Base-by-base conservation (phyloP, 2,888 invertebrate species). In the Therioaphis trifolii region DNA sequence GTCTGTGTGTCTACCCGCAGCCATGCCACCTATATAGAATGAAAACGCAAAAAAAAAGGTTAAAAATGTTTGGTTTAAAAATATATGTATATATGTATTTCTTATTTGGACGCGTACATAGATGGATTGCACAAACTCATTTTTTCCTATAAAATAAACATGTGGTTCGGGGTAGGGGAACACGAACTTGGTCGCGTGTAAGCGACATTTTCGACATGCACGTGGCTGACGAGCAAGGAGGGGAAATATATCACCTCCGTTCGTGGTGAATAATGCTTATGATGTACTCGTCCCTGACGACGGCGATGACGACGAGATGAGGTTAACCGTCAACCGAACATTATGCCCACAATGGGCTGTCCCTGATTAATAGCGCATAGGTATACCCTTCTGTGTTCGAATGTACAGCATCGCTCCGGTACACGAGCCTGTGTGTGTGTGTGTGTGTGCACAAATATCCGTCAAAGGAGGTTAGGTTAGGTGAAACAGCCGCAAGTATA, bases 1-100 rank as follows among this genome's bases (percentile, higher is more conserved):
- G 95, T 96, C 89, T 96, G 96, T 55, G 95, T 96, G 90, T 96
- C 96, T 82, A 96, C 95, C 86, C 95, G 92, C 84, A 96, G 91
- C 95, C 96, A 96, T 88, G 96, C 96, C 87, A 96, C 95, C 96
- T 96, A 90, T 66, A 90, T 89, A 85, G 85, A 55, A 5, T 5
- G 18, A n/a, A 5, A 85, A 85, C 85, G 69, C 86, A 78, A 75
- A 21, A 35, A 80, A 46, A 80, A 69, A n/a, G 55, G 55, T n/a
- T 18, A n/a, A n/a, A n/a, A n/a, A n/a, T n/a, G n/a, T n/a, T n/a
- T n/a, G n/a, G n/a, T n/a, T n/a, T n/a, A n/a, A n/a, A n/a, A n/a
- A n/a, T n/a, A n/a, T n/a, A n/a, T n/a, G n/a, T n/a, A n/a, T n/a
- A n/a, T n/a, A n/a, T n/a, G n/a, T n/a, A n/a, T n/a, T n/a, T n/a